phyloP scores from a whole-genome alignment of 2,113 vertebrate genomes.

The Xenopus tropicalis region UCB_Xtro_10.0 CM004446.2:20207001-20207500 shows the following conservation, averaged over 20 bases:
- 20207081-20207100: conserved; percentile 15
- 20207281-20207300: too few species aligned
- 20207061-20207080: conserved; percentile 29
- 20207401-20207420: too few species aligned
- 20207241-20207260: background rate
- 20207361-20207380: too few species aligned
- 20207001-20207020: conserved; percentile 37
- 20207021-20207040: conserved; percentile 25
- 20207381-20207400: too few species aligned
- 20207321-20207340: too few species aligned
- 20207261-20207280: too few species aligned
- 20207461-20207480: too few species aligned
- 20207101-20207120: conserved; percentile 31
- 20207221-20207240: background rate
- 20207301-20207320: too few species aligned
- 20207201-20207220: conserved; percentile 14
- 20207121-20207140: conserved; percentile 32
- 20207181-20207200: conserved; percentile 8
- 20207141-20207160: conserved; percentile 18
- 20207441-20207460: too few species aligned
- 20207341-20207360: too few species aligned
- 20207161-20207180: conserved; percentile 13
- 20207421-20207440: too few species aligned
- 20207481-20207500: too few species aligned
- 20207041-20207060: conserved; percentile 34